Conservation (phyloP, 35 echinoderm and acorn worm genomes). For the Apostichopus californicus region DNA sequence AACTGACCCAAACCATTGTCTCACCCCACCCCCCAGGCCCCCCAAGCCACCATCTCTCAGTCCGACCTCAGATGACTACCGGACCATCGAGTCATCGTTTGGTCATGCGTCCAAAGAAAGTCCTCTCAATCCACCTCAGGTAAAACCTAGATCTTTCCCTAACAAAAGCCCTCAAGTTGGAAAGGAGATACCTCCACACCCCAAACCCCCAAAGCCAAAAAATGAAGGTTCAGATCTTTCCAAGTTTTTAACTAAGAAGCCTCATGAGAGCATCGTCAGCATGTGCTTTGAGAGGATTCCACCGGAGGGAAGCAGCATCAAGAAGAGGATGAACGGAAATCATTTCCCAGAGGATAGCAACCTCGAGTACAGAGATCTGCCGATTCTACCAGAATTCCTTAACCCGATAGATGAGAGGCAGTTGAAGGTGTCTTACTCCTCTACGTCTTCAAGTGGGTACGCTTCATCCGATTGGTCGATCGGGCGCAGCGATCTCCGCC, state of each 20-base stretch:
- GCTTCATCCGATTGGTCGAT: constrained; percentile 30
- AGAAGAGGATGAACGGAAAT: neutral
- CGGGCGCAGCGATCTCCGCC: neutral
- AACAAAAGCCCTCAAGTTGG: neutral
- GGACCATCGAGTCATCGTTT: neutral
- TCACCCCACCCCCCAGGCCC: constrained; percentile 31
- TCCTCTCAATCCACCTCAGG: constrained; percentile 4
- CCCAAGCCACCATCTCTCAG: constrained; percentile 26
- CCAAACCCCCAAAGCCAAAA: constrained; percentile 16
- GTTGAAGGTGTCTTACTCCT: constrained; percentile 21
- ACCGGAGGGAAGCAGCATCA: constrained; percentile 17
- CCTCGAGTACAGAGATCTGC: constrained; percentile 9
- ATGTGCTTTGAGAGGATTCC: constrained; percentile 11
- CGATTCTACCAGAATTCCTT: constrained; percentile 23
- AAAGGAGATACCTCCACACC: neutral
- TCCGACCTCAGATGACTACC: neutral
- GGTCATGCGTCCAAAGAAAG: neutral
- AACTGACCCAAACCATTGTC: neutral
- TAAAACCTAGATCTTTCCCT: constrained; percentile 19
- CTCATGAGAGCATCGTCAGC: neutral
- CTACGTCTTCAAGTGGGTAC: constrained; percentile 33
- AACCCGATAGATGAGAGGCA: neutral
- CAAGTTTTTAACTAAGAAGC: neutral
- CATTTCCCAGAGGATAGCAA: too few relatives aligned
- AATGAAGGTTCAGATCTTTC: constrained; percentile 13